These are phyloP conservation scores for Morpho achilles DNA, from an alignment of 2,888 invertebrate species.

Conservation along the genomic window DNA sequence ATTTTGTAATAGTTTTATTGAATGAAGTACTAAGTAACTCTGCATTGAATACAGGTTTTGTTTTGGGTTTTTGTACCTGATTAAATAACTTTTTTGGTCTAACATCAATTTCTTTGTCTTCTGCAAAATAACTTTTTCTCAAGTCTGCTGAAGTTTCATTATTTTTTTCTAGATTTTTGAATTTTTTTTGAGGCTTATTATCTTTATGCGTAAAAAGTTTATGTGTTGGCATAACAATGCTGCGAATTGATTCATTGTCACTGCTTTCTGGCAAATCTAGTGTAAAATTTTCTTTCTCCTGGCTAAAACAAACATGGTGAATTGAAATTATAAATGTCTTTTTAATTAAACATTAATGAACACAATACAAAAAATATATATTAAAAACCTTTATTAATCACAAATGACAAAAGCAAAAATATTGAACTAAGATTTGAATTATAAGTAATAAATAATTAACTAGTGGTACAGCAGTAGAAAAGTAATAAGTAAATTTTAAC, in stretches of 20 bases:
- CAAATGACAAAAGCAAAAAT: no score
- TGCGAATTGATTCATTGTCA: slow-evolving; percentile 59
- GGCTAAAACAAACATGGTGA: slow-evolving; percentile 33
- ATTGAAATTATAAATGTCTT: background rate
- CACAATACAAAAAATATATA: background rate
- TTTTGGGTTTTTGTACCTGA: slow-evolving; percentile 36
- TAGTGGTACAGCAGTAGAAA: no score
- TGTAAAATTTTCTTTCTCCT: slow-evolving; percentile 49
- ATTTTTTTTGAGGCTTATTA: slow-evolving; percentile 42
- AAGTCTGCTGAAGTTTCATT: slow-evolving; percentile 46
- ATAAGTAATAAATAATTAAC: no score
- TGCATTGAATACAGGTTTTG: slow-evolving; percentile 51
- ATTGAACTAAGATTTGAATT: no score
- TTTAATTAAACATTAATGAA: no score
- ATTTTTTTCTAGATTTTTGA: slow-evolving; percentile 34
- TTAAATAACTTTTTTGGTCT: slow-evolving; percentile 50
- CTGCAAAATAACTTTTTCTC: slow-evolving; percentile 36
- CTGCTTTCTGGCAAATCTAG: slow-evolving; percentile 62
- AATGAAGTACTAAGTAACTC: slow-evolving; percentile 50
- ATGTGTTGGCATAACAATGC: slow-evolving; percentile 61
- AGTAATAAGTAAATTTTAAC: no score
- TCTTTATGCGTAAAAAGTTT: slow-evolving; percentile 58
- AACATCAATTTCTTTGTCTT: slow-evolving; percentile 43
- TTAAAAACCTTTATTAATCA: background rate
- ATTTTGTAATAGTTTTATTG: slow-evolving; percentile 44